Base-by-base conservation (phyloP, 2,888 invertebrate genomes). In the Myopa testacea region DNA sequence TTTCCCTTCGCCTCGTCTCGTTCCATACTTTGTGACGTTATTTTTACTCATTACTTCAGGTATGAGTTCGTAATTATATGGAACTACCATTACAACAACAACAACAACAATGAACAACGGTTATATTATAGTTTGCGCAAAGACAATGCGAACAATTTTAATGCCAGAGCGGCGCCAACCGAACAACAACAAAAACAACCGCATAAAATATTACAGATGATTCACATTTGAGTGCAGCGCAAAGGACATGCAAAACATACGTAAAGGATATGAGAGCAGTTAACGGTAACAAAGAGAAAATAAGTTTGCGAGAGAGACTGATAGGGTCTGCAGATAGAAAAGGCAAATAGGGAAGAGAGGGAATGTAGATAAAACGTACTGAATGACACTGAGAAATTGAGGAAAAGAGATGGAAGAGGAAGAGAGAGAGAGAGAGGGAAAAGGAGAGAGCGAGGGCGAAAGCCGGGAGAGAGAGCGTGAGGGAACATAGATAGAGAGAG, bases 161-260 rank as follows among this genome's bases (percentile, higher is more conserved):
- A 85, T 82, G 83, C 80, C 83, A 82, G 81, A 83, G 83, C 84
- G 87, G 87, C 86, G 86, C 86, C 87, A 87, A 83, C 82, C 78
- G 26, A 84, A 76, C 78, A 84, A 83, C 81, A 82, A 84, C 83
- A 84, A 45, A 6, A 45, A 45, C 45, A 45, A 45, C 45, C 45
- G 10, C 45, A 45, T 45, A 45, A 6, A 77, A 79, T 76, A 76
- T 70, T 70, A 50, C 50, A 60, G 78, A 78, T 78, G 78, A 78
- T 74, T 78, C 78, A 78, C 74, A 74, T 68, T 60, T 60, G 45
- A 68, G 76, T 40, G 73, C 73, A 55, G 37, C 55, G 65, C 40
- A 63, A 55, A 45, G 75, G 68, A 71, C 63, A 63, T 65, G 63
- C 63, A 70, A 74, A 50, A 34, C 52, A 67, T 65, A 75, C 16